A percentile compares a stretch with the other conserved stretches of the same genome.
Evolutionary conservation across 2,888 invertebrate species (phyloP).

Genomic region (Andricus quercusramuli): DNA sequence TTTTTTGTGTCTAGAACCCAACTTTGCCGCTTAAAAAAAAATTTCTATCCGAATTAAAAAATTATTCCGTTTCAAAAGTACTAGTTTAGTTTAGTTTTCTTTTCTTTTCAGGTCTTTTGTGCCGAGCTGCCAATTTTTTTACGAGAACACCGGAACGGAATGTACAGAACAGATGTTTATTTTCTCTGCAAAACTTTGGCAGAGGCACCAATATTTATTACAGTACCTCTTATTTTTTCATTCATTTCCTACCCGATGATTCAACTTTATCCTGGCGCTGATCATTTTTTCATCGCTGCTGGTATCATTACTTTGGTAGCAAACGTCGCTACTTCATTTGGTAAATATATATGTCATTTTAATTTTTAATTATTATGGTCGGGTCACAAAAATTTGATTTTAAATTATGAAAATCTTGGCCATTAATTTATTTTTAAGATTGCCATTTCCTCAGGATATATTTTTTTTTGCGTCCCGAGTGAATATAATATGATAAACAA

Average conservation of each 20-base stretch:
- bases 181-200: conserved; percentile 94
- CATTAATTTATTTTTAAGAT: neutral
- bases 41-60: too few species aligned
- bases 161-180: conserved; percentile 95
- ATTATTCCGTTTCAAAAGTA: too few species aligned
- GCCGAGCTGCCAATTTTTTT: conserved; percentile 93
- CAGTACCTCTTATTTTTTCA: conserved; percentile 91
- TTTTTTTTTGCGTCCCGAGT: too few species aligned
- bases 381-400: neutral
- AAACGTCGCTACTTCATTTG: conserved; percentile 93
- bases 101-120: conserved; percentile 87
- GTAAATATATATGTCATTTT: conserved; percentile 78
- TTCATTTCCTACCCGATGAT: conserved; percentile 93
- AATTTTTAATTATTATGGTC: neutral
- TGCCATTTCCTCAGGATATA: neutral
- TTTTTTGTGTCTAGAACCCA: too few species aligned
- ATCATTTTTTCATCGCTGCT: conserved; percentile 87
- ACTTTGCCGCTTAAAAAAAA: too few species aligned
- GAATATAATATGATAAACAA: neutral
- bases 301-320: conserved; percentile 90
- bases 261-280: conserved; percentile 86
- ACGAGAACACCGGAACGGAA: conserved; percentile 92
- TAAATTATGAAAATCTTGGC: neutral
- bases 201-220: conserved; percentile 91
- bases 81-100: too few species aligned